Evolutionary conservation across 2,888 invertebrate species (phyloP), one percentile per base, ranked within the genome.

Genomic region (Microchrysa polita): DNA sequence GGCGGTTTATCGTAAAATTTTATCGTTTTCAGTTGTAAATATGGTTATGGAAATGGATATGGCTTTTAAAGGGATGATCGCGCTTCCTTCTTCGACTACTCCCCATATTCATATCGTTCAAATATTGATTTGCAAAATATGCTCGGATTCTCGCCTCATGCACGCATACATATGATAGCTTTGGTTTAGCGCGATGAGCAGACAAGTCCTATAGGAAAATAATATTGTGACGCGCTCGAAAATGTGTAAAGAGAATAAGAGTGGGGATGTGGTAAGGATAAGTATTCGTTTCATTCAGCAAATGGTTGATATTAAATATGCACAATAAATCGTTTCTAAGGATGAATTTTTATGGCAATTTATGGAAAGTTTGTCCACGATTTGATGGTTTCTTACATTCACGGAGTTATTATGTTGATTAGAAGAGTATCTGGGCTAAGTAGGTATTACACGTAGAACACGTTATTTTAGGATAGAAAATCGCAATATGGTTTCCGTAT

Each of bases 71-170:
- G 34, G 59, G 63, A 69, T 48, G 63, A 72, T 67, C 74, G 73
- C 74, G 73, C 65, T 55, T 69, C 74, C 72, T 34, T 7, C 27
- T 34, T 7, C 27, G 27, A 71, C 71, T 76, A n/a, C n/a, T n/a
- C n/a, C n/a, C n/a, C n/a, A n/a, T n/a, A n/a, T 60, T 73, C 67
- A 74, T 34, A 34, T 34, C 27, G 27, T 76, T 76, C 71, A 73
- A 74, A 76, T 76, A 71, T 74, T 76, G 74, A 74, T 74, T 76
- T 63, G 65, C 67, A 40, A 34, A 69, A 53, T 67, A 34, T 34
- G 48, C 65, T 44, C 65, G 44, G 44, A 65, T 65, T 65, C 48
- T 65, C 65, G 48, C 65, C 48, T 65, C 18, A 65, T 44, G 22
- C n/a, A n/a, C 48, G 65, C 42, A 34, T 18, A 2, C 40, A 60